phyloP scores from a whole-genome alignment of 2,113 vertebrate genomes.

The Dissostichus mawsoni region DNA sequence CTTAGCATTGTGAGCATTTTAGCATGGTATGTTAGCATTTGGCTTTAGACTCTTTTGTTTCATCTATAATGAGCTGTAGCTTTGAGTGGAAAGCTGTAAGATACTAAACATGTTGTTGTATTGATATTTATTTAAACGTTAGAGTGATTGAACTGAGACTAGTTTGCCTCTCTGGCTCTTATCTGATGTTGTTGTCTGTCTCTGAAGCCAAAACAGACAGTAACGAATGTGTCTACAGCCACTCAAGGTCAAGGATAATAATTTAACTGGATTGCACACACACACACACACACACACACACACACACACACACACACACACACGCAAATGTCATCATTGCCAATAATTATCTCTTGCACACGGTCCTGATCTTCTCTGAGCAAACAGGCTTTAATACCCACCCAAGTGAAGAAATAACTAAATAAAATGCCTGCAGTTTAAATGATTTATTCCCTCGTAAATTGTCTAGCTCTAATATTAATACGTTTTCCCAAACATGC shows the following conservation, averaged over 20 bases:
- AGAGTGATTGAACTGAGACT: not conserved
- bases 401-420: not conserved
- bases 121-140: not conserved
- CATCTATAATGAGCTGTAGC: too few relatives aligned
- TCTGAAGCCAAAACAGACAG: constrained; percentile 9
- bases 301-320: not conserved
- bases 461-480: constrained; percentile 49
- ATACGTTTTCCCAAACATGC: constrained; percentile 30
- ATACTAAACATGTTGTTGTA: not conserved
- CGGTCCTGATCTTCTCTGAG: constrained; percentile 33
- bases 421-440: constrained; percentile 29
- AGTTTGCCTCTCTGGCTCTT: not conserved
- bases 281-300: constrained; percentile 9
- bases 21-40: too few relatives aligned
- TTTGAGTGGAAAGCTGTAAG: too few relatives aligned
- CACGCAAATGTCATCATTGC: not conserved
- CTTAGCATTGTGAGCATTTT: too few relatives aligned
- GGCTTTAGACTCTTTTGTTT: too few relatives aligned
- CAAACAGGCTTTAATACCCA: not conserved
- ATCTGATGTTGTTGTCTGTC: not conserved
- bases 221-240: constrained; percentile 3
- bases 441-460: constrained; percentile 48
- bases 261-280: constrained; percentile 56
- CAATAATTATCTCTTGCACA: constrained; percentile 30
- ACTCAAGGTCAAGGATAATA: constrained; percentile 64